Evolutionary conservation across 1,140 invertebrate genomes (phyloP).

Genomic region (Eulimnadia texana): DNA sequence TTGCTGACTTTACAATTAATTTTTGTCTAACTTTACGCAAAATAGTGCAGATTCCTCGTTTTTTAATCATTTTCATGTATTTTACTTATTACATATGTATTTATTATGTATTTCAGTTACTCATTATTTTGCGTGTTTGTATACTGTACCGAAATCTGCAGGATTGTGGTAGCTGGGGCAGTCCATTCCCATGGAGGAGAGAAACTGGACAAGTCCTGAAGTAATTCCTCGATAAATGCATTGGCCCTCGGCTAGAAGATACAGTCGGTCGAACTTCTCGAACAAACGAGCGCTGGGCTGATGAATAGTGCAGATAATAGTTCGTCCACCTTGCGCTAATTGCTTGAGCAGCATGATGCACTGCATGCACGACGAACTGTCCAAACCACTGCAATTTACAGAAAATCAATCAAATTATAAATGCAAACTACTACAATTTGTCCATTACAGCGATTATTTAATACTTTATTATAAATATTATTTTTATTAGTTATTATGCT

Average conservation of each 20-base stretch:
- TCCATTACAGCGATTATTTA: not conserved
- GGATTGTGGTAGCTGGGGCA: slow-evolving; percentile 93
- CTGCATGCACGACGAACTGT: slow-evolving; percentile 40
- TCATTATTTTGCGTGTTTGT: no score
- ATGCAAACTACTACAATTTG: no score
- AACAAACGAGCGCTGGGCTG: slow-evolving; percentile 90
- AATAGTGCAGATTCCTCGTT: no score
- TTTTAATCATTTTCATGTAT: no score
- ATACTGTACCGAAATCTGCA: slow-evolving; percentile 79
- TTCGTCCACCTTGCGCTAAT: slow-evolving; percentile 58
- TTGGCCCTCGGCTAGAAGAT: slow-evolving; percentile 75
- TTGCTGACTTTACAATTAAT: no score
- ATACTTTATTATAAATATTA: slow-evolving; percentile 10
- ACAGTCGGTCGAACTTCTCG: slow-evolving; percentile 88
- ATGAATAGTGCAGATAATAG: slow-evolving; percentile 92
- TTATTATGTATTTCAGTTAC: no score
- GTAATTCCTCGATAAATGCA: slow-evolving; percentile 80
- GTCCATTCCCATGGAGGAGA: slow-evolving; percentile 60
- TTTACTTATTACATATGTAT: no score
- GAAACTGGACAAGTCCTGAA: slow-evolving; percentile 66
- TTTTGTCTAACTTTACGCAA: no score
- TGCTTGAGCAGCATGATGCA: slow-evolving; percentile 35
- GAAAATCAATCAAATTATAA: not conserved
- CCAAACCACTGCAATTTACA: slow-evolving; percentile 35
- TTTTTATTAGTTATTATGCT: no score